Evolutionary conservation across 2,113 vertebrate genomes (phyloP), one percentile per base, ranked within the genome.

Genomic region (Cyphomyrus plagiostoma): DNA sequence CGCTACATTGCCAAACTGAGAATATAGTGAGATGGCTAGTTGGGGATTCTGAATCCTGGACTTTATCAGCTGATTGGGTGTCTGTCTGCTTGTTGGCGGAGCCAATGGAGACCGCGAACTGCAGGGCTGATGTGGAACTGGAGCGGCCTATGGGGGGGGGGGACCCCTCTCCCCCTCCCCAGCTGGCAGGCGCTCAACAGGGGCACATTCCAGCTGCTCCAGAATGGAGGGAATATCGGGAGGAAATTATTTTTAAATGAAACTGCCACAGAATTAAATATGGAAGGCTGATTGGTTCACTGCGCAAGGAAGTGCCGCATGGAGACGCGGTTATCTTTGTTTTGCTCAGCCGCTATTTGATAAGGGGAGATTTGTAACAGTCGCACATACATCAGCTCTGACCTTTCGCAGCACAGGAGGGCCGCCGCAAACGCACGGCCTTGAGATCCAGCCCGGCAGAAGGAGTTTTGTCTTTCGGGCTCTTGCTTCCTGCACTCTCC

Each of bases 301-400:
- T 92, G 94, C 23, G 30, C 49, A 39, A 62, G 80, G 89, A 94
- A 93, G 93, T 93, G 92, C 93, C 4, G 93, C 94, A 94, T 93
- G 93, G 94, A 95, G 94, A 95, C 94, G 82, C 90, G 88, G 93
- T 95, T 95, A 95, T 95, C 95, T 94, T 92, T 90, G 92, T 93
- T 94, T 94, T 94, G 91, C 93, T 93, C 92, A 39, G 21, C 42
- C 23, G 10, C 42, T 7, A 56, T 85, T 92, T 91, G 94, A 94
- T 94, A 95, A 95, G 94, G 90, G 90, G 91, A 93, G 95, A 95
- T 95, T 95, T 95, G 94, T 94, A 95, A 94, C 92, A 74, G 88
- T 94, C 93, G 91, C 52, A 21, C 85, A 70, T 86, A 77, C 35
- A 87, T 90, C 89, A 74, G 85, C 66, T 49, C 7, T 74, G 85